phyloP scores from a whole-genome alignment of 2,888 invertebrate species.

The Muschampia plurimacula region DNA sequence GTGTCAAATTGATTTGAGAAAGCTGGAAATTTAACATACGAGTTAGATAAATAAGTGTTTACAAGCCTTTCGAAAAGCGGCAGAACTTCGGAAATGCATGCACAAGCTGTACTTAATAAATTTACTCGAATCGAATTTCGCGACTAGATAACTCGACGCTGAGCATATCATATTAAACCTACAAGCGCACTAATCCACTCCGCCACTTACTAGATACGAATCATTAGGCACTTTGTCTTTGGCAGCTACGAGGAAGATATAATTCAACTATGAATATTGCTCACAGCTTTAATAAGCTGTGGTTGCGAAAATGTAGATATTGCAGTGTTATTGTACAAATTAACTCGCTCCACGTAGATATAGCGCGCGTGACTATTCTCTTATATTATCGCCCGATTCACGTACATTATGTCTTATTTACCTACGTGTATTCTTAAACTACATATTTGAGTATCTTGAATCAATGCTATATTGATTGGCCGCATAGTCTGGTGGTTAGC shows the following conservation, averaged over 20 bases:
- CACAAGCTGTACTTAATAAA: neutral
- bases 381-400: neutral
- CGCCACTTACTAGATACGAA: conserved; percentile 10
- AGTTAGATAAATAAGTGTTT: too few relatives aligned
- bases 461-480: too few relatives aligned
- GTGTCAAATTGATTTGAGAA: too few relatives aligned
- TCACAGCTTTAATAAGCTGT: conserved; percentile 14
- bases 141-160: neutral
- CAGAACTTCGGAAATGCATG: neutral
- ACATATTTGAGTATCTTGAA: too few relatives aligned
- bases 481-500: too few relatives aligned
- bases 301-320: conserved; percentile 9
- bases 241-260: conserved; percentile 1
- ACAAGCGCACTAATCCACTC: conserved; percentile 10
- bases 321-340: conserved; percentile 14
- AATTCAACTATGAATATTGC: conserved; percentile 26
- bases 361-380: neutral
- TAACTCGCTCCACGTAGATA: neutral
- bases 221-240: conserved; percentile 10
- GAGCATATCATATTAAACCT: neutral
- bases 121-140: neutral
- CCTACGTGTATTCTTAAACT: neutral
- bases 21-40: too few relatives aligned
- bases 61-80: too few relatives aligned
- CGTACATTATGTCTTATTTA: neutral